A percentile compares a stretch with the other conserved stretches of the same genome.
These are phyloP conservation scores for Matsumyia berberina DNA, from an alignment of 2,888 invertebrate genomes.

Conservation along the genomic window DNA sequence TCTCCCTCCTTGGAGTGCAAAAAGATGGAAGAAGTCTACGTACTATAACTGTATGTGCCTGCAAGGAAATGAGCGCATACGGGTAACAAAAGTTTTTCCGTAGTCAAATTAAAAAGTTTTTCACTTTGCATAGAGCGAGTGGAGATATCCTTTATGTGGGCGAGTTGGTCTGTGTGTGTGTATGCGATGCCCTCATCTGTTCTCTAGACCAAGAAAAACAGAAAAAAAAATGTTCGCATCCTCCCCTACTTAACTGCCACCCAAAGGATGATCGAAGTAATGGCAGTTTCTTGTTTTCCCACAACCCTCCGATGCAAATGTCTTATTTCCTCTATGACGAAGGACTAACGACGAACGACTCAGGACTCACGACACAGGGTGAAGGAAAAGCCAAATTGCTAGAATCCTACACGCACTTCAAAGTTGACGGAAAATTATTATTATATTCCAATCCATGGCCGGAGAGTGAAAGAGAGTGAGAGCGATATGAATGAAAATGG, in stretches of 20 bases:
- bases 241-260: not conserved
- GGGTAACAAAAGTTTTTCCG: constrained; percentile 63
- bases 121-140: constrained; percentile 61
- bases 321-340: constrained; percentile 23
- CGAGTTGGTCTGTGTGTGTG: too few species aligned
- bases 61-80: constrained; percentile 63
- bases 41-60: constrained; percentile 27
- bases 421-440: constrained; percentile 69
- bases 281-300: constrained; percentile 60
- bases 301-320: constrained; percentile 26
- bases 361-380: too few species aligned
- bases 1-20: not conserved
- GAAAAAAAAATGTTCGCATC: not conserved
- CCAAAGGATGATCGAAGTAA: constrained; percentile 62
- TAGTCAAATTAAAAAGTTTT: constrained; percentile 75
- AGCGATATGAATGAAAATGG: constrained; percentile 46
- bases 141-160: constrained; percentile 25
- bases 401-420: constrained; percentile 46
- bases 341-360: too few species aligned
- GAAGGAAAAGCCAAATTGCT: constrained; percentile 46
- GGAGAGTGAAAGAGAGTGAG: constrained; percentile 5
- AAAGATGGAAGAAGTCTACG: not conserved
- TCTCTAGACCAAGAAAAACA: not conserved
- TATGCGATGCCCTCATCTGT: constrained; percentile 10
- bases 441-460: constrained; percentile 69